Conservation (phyloP, 2,797 vertebrate species). For the Rhabdophis nuchalis region DNA sequence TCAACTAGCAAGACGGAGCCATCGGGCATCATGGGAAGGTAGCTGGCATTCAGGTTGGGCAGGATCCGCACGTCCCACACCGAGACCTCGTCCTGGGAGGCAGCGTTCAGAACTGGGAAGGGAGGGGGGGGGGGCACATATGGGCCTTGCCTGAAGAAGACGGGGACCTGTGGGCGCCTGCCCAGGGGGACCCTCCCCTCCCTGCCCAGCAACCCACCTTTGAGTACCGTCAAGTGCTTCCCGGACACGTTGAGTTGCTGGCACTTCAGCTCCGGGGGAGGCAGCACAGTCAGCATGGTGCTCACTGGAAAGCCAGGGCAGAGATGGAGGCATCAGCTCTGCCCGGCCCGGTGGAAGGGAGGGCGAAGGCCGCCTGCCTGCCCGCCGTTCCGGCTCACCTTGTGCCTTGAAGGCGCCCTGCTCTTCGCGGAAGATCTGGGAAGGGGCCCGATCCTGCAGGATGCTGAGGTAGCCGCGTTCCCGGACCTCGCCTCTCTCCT, state of each 20-base stretch:
- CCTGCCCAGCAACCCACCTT: constrained; percentile 72
- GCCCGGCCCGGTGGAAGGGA: not conserved
- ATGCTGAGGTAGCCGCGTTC: constrained; percentile 86
- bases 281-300: constrained; percentile 87
- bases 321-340: not conserved
- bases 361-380: not conserved
- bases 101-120: constrained; percentile 82
- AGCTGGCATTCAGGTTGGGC: constrained; percentile 91
- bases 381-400: constrained; percentile 64
- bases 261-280: constrained; percentile 85
- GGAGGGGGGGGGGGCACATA: not conserved
- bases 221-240: constrained; percentile 84
- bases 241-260: constrained; percentile 90
- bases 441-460: constrained; percentile 85
- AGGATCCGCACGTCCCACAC: constrained; percentile 83
- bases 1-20: constrained; percentile 92
- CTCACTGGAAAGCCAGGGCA: constrained; percentile 73
- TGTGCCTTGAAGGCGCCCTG: constrained; percentile 91
- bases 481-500: constrained; percentile 83
- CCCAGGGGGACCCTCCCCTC: not conserved
- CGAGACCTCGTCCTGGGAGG: constrained; percentile 88
- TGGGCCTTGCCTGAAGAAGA: not conserved
- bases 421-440: constrained; percentile 87
- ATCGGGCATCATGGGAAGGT: constrained; percentile 93
- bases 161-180: too few relatives aligned